A percentile compares a stretch with the other conserved stretches of the same genome.
Evolutionary conservation across 1,140 invertebrate species (phyloP).

Genomic region (Sycobia sp.): DNA sequence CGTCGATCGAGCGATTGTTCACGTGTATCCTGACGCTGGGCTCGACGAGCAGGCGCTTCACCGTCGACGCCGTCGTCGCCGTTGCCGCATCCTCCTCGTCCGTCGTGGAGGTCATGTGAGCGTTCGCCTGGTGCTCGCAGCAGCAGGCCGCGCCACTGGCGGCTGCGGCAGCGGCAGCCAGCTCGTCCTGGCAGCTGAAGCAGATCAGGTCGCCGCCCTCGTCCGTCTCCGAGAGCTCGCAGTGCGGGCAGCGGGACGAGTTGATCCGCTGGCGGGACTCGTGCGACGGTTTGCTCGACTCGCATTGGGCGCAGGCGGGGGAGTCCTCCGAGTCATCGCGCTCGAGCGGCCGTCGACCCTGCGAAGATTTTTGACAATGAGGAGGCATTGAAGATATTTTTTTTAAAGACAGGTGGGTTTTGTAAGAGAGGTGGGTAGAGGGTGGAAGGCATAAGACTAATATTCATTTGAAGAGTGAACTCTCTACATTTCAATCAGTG

Average conservation of each 20-base stretch:
- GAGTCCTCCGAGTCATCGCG: conserved; percentile 38
- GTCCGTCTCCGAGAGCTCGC: conserved; percentile 43
- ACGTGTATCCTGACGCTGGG: conserved; percentile 51
- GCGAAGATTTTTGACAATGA: too few relatives aligned
- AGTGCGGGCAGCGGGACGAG: conserved; percentile 50
- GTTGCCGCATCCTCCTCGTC: conserved; percentile 40
- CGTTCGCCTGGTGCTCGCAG: conserved; percentile 40
- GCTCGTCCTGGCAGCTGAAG: conserved; percentile 50
- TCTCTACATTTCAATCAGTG: too few relatives aligned
- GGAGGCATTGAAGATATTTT: too few relatives aligned
- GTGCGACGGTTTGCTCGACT: conserved; percentile 43
- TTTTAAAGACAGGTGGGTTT: too few relatives aligned
- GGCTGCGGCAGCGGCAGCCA: conserved; percentile 27
- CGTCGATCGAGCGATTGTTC: conserved; percentile 48
- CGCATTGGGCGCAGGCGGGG: conserved; percentile 39
- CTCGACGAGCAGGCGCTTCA: conserved; percentile 33
- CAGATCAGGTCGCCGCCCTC: conserved; percentile 53
- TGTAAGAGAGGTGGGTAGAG: too few relatives aligned
- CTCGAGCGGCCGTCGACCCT: conserved; percentile 27
- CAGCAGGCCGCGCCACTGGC: too few relatives aligned
- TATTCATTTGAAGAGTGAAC: too few relatives aligned
- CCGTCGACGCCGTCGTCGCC: conserved; percentile 20
- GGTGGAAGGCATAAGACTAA: too few relatives aligned
- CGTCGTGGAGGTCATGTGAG: conserved; percentile 46
- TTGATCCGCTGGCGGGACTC: conserved; percentile 40